Conservation (phyloP, 1,140 invertebrate genomes). For the Drosophila sechellia region DNA sequence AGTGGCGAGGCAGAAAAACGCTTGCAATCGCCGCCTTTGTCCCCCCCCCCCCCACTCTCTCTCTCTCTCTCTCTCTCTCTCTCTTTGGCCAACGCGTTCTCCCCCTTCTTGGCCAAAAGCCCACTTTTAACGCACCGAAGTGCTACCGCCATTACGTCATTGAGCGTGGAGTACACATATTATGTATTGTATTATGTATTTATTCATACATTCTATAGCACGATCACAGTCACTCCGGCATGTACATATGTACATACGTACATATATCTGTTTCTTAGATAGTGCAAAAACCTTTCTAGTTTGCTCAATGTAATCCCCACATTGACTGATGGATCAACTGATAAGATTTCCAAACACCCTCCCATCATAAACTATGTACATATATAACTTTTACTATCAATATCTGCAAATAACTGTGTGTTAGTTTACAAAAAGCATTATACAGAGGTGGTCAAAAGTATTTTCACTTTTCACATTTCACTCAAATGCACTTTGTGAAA, state of each 20-base stretch:
- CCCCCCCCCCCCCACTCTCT: no score
- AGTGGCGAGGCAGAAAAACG: conserved; percentile 25
- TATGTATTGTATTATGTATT: conserved; percentile 15
- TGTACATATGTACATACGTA: no score
- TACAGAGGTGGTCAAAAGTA: no score
- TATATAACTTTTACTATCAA: no score
- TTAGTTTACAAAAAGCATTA: no score
- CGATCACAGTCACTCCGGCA: neutral
- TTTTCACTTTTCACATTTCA: no score
- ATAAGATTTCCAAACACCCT: conserved; percentile 24
- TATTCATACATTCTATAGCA: conserved; percentile 5
- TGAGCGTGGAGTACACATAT: conserved; percentile 5
- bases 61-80: no score
- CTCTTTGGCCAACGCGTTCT: neutral
- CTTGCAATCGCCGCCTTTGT: conserved; percentile 25
- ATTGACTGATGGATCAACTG: conserved; percentile 31
- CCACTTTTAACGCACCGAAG: conserved; percentile 10
- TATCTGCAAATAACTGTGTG: no score
- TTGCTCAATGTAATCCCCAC: conserved; percentile 29
- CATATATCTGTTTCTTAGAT: conserved; percentile 16
- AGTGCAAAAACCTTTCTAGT: conserved; percentile 33
- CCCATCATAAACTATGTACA: neutral
- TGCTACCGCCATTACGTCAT: conserved; percentile 38
- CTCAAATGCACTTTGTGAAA: no score
- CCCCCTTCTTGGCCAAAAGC: conserved; percentile 4